phyloP scores from a whole-genome alignment of 2,797 vertebrate species.

The Kryptolebias ocellatus region DNA sequence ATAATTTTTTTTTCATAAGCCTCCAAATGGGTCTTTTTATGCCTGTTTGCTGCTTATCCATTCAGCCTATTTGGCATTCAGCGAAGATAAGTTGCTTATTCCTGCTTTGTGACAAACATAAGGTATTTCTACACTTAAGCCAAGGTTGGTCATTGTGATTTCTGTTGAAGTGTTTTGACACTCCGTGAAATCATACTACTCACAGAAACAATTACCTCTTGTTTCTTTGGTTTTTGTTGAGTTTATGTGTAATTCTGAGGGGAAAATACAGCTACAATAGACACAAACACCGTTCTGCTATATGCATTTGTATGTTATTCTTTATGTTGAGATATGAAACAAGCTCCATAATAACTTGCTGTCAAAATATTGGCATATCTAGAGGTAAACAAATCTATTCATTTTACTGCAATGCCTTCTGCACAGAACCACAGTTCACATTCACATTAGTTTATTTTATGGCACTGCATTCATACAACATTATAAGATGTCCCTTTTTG shows the following conservation, averaged over 20 bases:
- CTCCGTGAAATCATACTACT: conserved; percentile 1
- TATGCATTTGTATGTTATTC: not conserved
- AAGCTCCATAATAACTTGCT: conserved; percentile 18
- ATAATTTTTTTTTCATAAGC: conserved; percentile 37
- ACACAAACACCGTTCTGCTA: not conserved
- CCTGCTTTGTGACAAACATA: conserved; percentile 39
- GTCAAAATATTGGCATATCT: conserved; percentile 34
- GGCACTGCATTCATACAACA: conserved; percentile 35
- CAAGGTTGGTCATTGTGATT: conserved; percentile 54
- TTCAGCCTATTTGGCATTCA: conserved; percentile 50
- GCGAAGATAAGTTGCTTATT: conserved; percentile 40
- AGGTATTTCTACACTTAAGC: conserved; percentile 54
- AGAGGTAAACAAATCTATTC: conserved; percentile 32
- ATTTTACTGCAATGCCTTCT: conserved; percentile 21
- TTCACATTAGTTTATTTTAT: conserved; percentile 51
- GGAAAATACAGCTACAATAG: not conserved
- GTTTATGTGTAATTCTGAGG: not conserved
- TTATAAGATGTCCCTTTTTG: conserved; percentile 36
- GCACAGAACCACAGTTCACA: conserved; percentile 25
- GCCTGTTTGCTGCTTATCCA: conserved; percentile 13
- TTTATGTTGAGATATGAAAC: conserved; percentile 21
- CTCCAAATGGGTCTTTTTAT: conserved; percentile 32
- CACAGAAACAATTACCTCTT: not conserved
- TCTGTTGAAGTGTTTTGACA: conserved; percentile 1
- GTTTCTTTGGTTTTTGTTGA: not conserved